phyloP scores from a whole-genome alignment of 2,113 vertebrate species.

The Pangasianodon gigas region DNA sequence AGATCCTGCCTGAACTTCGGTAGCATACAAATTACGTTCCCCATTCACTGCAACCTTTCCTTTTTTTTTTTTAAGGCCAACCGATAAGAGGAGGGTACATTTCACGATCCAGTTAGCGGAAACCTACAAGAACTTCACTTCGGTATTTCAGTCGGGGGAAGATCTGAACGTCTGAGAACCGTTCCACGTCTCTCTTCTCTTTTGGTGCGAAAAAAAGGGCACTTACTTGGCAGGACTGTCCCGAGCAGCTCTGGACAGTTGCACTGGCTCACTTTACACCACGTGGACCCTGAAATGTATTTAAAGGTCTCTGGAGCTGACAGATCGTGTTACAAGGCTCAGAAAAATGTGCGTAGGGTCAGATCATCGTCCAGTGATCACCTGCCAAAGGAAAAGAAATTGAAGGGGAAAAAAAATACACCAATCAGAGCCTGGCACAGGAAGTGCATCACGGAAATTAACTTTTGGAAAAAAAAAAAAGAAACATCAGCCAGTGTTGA shows the following conservation, averaged over 20 bases:
- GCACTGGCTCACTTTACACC: conserved; percentile 75
- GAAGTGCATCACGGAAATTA: background rate
- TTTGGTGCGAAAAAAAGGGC: conserved; percentile 21
- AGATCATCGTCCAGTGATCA: conserved; percentile 43
- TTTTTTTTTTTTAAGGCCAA: conserved; percentile 45
- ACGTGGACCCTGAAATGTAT: conserved; percentile 73
- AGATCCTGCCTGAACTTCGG: conserved; percentile 79
- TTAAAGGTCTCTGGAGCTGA: conserved; percentile 72
- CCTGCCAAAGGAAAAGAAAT: conserved; percentile 57
- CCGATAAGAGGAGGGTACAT: conserved; percentile 63
- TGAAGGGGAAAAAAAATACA: background rate
- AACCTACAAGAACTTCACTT: background rate
- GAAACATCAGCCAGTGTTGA: background rate
- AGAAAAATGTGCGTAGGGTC: conserved; percentile 49
- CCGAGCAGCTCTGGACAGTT: conserved; percentile 54
- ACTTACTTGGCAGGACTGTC: conserved; percentile 58
- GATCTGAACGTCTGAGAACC: conserved; percentile 11
- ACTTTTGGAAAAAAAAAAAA: background rate
- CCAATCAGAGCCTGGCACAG: background rate
- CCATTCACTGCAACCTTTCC: conserved; percentile 75
- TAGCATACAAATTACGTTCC: conserved; percentile 77
- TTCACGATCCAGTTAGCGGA: conserved; percentile 30
- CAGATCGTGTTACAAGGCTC: conserved; percentile 68
- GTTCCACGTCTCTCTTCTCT: conserved; percentile 7
- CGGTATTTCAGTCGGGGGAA: background rate